Percentiles rank a stretch among this genome's conserved stretches.
Evolutionary conservation across 2,888 invertebrate genomes (phyloP).

Genomic region (Synanthedon vespiformis): DNA sequence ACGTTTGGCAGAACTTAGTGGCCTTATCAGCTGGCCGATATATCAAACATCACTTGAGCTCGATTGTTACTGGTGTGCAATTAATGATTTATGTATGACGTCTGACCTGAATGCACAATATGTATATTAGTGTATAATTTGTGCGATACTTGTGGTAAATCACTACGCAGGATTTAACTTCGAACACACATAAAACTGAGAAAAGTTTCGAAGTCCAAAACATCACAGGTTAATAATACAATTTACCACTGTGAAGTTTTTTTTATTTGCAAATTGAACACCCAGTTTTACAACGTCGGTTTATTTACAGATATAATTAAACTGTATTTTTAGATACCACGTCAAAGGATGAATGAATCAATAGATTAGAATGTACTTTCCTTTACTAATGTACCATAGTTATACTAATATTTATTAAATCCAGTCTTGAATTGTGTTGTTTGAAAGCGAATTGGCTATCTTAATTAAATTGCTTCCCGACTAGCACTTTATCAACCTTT

Average conservation of each 20-base stretch:
- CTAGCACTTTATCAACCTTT: too few species aligned
- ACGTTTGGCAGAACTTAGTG: constrained; percentile 10
- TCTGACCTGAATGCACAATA: constrained; percentile 28
- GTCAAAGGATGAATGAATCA: constrained; percentile 4
- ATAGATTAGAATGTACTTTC: background rate
- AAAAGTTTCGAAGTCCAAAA: too few species aligned
- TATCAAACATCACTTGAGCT: constrained; percentile 24
- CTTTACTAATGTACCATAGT: background rate
- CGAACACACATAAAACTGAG: too few species aligned
- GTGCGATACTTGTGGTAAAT: too few species aligned
- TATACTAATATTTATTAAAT: too few species aligned
- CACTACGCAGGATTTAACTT: too few species aligned
- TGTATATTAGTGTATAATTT: background rate
- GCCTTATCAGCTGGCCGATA: constrained; percentile 41
- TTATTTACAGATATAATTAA: constrained; percentile 5
- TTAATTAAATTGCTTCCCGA: too few species aligned
- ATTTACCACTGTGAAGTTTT: too few species aligned
- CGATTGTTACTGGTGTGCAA: constrained; percentile 35
- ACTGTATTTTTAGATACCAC: background rate
- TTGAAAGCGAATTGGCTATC: too few species aligned
- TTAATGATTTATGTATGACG: constrained; percentile 30
- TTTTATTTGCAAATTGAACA: too few species aligned
- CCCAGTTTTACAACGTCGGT: background rate
- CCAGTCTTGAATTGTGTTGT: too few species aligned
- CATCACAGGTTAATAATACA: too few species aligned